These are phyloP conservation scores for Craseonycteris thonglongyai DNA, from an alignment of 2,113 vertebrate species.

Conservation along the genomic window DNA sequence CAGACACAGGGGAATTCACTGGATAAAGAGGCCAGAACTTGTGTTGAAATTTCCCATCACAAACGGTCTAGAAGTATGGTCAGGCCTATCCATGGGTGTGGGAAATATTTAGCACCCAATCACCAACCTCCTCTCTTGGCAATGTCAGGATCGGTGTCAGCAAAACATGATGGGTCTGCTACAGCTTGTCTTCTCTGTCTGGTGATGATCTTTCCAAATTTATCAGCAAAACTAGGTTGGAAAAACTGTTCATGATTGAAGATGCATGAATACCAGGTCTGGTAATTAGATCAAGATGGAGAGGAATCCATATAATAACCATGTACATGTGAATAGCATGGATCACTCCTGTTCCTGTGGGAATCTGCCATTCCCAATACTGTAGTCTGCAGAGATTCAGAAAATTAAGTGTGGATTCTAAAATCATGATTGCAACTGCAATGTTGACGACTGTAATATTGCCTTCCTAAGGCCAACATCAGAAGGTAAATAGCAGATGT, in stretches of 20 bases:
- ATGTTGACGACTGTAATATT: neutral
- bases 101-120: neutral
- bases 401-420: neutral
- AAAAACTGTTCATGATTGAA: neutral
- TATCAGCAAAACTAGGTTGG: neutral
- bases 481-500: neutral
- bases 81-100: fast-evolving
- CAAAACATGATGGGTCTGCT: neutral
- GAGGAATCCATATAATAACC: neutral
- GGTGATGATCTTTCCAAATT: neutral
- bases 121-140: neutral
- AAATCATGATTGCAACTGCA: neutral
- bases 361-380: neutral
- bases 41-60: neutral
- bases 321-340: neutral
- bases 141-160: neutral
- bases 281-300: neutral
- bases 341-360: neutral
- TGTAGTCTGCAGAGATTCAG: neutral
- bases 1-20: neutral
- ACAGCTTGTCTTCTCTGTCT: neutral
- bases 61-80: neutral
- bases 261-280: neutral
- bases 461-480: neutral
- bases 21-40: neutral